Conservation (phyloP, 2,797 vertebrate genomes). For the Channallabes apus region DNA sequence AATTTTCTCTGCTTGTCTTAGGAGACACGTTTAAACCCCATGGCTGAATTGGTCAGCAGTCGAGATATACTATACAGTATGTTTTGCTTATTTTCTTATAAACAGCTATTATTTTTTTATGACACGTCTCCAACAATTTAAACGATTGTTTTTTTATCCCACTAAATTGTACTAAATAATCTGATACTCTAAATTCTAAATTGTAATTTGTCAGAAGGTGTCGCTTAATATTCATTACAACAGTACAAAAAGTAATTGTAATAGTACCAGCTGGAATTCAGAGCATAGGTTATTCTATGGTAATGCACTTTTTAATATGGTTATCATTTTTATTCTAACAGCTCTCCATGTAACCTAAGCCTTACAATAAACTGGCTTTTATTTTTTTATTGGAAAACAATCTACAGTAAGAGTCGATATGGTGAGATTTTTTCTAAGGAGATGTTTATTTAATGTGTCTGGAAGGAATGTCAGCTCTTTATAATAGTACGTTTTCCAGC, state of each 20-base stretch:
- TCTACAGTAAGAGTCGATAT: not conserved
- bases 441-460: not conserved
- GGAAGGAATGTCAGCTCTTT: not conserved
- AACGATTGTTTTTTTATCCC: not conserved
- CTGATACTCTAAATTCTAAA: not conserved
- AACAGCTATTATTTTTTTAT: not conserved
- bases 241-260: too few relatives aligned
- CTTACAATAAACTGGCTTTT: not conserved
- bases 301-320: not conserved
- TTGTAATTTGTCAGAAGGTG: not conserved
- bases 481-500: not conserved
- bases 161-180: not conserved
- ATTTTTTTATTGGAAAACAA: not conserved
- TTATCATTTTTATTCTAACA: not conserved
- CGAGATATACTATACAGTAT: not conserved
- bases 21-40: constrained; percentile 26
- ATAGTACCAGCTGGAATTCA: not conserved
- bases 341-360: not conserved
- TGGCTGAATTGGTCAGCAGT: constrained; percentile 15
- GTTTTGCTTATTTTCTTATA: not conserved
- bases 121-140: not conserved
- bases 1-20: constrained; percentile 52
- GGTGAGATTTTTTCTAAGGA: not conserved
- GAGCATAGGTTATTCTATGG: not conserved
- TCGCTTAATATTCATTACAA: not conserved